Evolutionary conservation across 1,140 invertebrate genomes (phyloP), one percentile per base, ranked within the genome.

Genomic region (Elymnias hypermnestra): DNA sequence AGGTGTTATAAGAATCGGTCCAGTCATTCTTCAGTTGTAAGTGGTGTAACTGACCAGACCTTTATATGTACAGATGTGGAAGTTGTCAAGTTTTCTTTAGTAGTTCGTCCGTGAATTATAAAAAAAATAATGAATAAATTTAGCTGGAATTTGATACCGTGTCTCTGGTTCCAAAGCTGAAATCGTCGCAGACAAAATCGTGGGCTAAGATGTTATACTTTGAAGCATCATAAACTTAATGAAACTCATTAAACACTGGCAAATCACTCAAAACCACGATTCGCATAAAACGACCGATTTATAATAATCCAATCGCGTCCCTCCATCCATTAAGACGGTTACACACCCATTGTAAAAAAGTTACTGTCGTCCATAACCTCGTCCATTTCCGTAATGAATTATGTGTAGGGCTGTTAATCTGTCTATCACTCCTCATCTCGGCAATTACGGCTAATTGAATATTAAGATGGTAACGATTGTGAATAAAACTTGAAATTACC

Each of bases 331-430:
- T 41, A 48, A 51, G 50, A 41, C 46, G 44, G 47, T 48, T 51
- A 55, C 57, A 59, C 51, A 51, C 47, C 45, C 43, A 49, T 43
- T 56, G 35, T 60, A 61, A 57, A 63, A 58, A 64, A 57, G 57
- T 64, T 61, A 64, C 36, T 46, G 57, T 57, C 62, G 44, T 36
- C 51, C 49, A 59, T 59, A 58, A 63, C 54, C 37, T 13, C 25
- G 36, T 55, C 55, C 60, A 64, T 64, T 64, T 61, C 61, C 40
- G 41, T 55, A 64, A 64, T 65, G 52, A 65, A 58, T 58, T 53
- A 65, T 58, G 54, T 58, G 49, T 50, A 44, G 44, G 35, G 37
- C 42, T 49, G 59, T 61, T 57, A 61, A 61, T 56, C 50, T 49
- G 53, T 43, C 53, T 42, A 45, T 63, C 53, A 57, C 47, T 55